These are phyloP conservation scores for Antigone vipio DNA, from an alignment of 2,113 vertebrate genomes.

Conservation along the genomic window DNA sequence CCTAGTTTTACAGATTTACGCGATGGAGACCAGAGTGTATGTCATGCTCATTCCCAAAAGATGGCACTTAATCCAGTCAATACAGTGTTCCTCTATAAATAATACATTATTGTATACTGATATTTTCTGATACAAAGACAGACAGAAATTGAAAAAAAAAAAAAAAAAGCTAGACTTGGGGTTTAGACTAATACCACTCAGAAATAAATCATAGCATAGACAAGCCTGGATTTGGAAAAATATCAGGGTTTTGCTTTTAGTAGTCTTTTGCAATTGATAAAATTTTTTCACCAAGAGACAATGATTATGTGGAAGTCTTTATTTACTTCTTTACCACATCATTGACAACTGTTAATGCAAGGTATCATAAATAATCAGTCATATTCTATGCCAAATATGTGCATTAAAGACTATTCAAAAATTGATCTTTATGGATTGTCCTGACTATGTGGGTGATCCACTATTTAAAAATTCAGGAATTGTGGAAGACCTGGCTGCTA, in stretches of 20 bases:
- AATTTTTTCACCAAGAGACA: background rate
- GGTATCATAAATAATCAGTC: background rate
- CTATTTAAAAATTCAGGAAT: background rate
- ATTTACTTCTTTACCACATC: background rate
- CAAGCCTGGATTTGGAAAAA: background rate
- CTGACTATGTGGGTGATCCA: background rate
- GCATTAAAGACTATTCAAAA: background rate
- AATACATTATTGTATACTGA: background rate
- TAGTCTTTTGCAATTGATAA: background rate
- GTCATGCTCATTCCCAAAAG: background rate
- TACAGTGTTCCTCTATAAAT: background rate
- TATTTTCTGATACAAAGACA: background rate
- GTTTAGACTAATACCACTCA: background rate
- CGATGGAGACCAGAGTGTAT: background rate
- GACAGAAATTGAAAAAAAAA: background rate
- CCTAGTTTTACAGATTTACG: background rate
- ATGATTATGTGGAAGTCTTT: background rate
- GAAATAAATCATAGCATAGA: background rate
- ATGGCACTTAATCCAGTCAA: background rate
- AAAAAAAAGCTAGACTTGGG: background rate
- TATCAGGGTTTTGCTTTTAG: background rate
- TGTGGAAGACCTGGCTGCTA: background rate
- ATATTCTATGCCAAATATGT: background rate
- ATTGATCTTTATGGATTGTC: background rate
- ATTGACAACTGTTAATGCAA: background rate